phyloP scores from a whole-genome alignment of 1,140 invertebrate species.

The Zophobas morio region DNA sequence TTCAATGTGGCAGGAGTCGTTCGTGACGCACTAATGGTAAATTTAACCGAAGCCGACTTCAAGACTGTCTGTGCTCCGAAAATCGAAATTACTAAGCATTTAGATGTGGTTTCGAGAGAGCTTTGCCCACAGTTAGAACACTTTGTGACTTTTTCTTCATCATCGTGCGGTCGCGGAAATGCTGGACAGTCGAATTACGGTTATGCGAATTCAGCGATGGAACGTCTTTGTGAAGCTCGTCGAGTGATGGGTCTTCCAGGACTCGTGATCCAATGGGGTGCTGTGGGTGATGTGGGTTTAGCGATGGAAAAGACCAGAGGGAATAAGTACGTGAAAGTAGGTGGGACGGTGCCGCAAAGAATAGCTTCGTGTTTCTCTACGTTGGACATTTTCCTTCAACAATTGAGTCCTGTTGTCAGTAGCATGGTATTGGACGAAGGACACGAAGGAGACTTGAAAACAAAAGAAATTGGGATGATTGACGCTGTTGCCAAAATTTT shows the following conservation, averaged over 20 bases:
- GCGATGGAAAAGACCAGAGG: slow-evolving; percentile 87
- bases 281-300: slow-evolving; percentile 96
- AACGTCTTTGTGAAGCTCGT: slow-evolving; percentile 91
- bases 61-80: slow-evolving; percentile 84
- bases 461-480: slow-evolving; percentile 74
- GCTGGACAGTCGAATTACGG: slow-evolving; percentile 96
- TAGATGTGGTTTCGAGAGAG: slow-evolving; percentile 82
- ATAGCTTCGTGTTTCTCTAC: slow-evolving; percentile 90
- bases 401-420: slow-evolving; percentile 87
- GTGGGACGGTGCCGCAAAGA: slow-evolving; percentile 93
- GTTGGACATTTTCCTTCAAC: slow-evolving; percentile 91
- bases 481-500: slow-evolving; percentile 88
- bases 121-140: slow-evolving; percentile 87
- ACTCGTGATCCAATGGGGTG: slow-evolving; percentile 97
- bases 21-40: slow-evolving; percentile 89
- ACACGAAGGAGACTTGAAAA: slow-evolving; percentile 69
- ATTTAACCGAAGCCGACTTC: slow-evolving; percentile 87
- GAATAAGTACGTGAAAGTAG: slow-evolving; percentile 77
- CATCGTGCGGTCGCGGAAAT: slow-evolving; percentile 95
- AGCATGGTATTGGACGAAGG: slow-evolving; percentile 88
- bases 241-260: slow-evolving; percentile 84
- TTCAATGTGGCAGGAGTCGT: slow-evolving; percentile 95
- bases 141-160: slow-evolving; percentile 95
- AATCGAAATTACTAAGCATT: slow-evolving; percentile 84
- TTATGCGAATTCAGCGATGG: slow-evolving; percentile 96